Percentiles rank a stretch among this genome's conserved stretches.
phyloP scores from a whole-genome alignment of 2,797 vertebrate genomes.

The Falco columbarius region DNA sequence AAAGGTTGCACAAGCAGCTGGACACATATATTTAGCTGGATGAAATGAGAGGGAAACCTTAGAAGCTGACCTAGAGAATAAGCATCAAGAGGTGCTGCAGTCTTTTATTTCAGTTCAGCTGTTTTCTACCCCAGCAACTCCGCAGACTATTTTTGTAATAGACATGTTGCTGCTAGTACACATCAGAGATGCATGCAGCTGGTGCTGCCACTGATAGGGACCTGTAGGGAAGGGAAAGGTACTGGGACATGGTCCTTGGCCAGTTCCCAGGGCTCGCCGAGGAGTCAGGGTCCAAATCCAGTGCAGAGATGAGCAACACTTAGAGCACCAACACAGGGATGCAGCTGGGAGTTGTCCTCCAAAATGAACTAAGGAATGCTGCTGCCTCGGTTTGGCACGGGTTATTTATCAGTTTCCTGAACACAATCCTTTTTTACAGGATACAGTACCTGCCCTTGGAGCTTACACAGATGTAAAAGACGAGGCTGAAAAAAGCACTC shows the following conservation, averaged over 20 bases:
- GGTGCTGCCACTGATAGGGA: not conserved
- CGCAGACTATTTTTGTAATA: not conserved
- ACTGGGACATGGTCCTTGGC: fast-evolving
- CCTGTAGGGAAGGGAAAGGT: not conserved
- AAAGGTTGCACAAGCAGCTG: not conserved
- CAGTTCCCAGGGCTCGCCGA: not conserved
- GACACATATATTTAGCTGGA: not conserved
- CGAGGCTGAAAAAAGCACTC: not conserved
- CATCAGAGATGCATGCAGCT: not conserved
- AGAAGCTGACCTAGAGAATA: not conserved
- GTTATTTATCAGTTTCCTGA: not conserved
- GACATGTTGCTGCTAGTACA: not conserved
- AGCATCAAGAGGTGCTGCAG: not conserved
- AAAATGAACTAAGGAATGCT: not conserved
- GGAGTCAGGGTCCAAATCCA: not conserved
- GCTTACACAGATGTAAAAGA: not conserved
- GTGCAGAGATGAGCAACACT: not conserved
- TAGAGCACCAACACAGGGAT: not conserved
- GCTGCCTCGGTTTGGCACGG: not conserved
- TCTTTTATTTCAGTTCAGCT: not conserved
- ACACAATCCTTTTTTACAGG: not conserved
- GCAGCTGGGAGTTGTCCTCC: not conserved
- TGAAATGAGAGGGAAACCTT: not conserved
- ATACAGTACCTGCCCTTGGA: not conserved
- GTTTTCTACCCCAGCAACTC: not conserved